Conservation (phyloP, 2,888 invertebrate genomes). For the Drosophila testacea region DNA sequence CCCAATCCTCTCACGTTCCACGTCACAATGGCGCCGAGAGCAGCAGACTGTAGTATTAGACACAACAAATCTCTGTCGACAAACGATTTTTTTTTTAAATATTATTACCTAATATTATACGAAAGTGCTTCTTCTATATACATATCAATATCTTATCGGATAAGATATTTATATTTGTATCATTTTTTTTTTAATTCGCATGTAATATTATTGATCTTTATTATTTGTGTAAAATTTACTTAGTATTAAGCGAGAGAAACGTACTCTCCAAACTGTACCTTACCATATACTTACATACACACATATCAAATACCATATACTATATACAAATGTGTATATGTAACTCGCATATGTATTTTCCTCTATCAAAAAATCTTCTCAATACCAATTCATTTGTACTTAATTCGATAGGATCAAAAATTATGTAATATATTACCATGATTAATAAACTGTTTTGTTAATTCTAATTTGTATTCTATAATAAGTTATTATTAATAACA, state of each 20-base stretch:
- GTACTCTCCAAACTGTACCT: slow-evolving; percentile 24
- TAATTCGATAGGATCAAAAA: slow-evolving; percentile 42
- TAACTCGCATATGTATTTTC: slow-evolving; percentile 2
- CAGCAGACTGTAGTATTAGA: slow-evolving; percentile 76
- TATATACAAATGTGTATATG: not conserved
- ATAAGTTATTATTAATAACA: too few species aligned
- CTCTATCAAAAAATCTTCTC: slow-evolving; percentile 16
- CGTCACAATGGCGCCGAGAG: slow-evolving; percentile 81
- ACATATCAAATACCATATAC: not conserved
- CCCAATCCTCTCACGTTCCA: slow-evolving; percentile 58
- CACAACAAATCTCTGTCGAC: slow-evolving; percentile 14
- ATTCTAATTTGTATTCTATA: not conserved
- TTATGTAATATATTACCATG: slow-evolving; percentile 33
- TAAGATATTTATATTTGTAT: slow-evolving; percentile 7
- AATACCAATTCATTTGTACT: slow-evolving; percentile 45
- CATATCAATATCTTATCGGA: slow-evolving; percentile 1
- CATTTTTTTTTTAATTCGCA: slow-evolving; percentile 14
- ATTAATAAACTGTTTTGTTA: slow-evolving; percentile 73
- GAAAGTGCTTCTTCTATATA: slow-evolving; percentile 10
- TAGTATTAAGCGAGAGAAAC: slow-evolving; percentile 44
- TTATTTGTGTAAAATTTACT: slow-evolving; percentile 42
- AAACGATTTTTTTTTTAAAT: slow-evolving; percentile 21
- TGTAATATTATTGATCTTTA: slow-evolving; percentile 48
- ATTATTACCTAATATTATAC: slow-evolving; percentile 10
- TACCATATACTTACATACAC: slow-evolving; percentile 4